These are phyloP conservation scores for Setophaga petechia DNA, from an alignment of 2,113 vertebrate species.

Conservation along the genomic window DNA sequence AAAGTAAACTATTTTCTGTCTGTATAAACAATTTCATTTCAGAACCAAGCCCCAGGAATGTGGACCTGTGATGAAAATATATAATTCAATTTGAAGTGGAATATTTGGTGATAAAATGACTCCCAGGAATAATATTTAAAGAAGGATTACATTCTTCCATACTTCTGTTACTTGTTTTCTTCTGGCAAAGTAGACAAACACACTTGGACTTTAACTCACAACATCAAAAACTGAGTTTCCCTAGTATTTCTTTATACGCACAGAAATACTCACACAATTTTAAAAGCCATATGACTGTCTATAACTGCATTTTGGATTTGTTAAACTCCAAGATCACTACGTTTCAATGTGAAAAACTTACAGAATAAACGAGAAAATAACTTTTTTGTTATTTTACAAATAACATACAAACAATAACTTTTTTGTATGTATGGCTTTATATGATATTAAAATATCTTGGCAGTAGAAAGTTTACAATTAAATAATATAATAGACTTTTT, in stretches of 20 bases:
- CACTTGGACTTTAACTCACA: conserved; percentile 12
- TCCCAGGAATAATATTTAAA: conserved; percentile 78
- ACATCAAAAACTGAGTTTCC: conserved; percentile 43
- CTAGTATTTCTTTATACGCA: conserved; percentile 29
- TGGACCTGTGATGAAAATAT: conserved; percentile 41
- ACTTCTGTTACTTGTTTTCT: conserved; percentile 60
- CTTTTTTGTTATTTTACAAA: background rate
- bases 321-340: background rate
- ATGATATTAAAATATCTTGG: background rate
- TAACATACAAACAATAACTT: background rate
- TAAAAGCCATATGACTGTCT: background rate
- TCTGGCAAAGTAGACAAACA: conserved; percentile 67
- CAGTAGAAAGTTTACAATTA: background rate
- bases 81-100: conserved; percentile 70
- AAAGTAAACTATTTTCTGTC: conserved; percentile 55
- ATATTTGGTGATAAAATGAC: conserved; percentile 69
- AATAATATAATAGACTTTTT: background rate
- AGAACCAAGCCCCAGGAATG: conserved; percentile 65
- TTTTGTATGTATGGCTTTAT: background rate
- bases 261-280: background rate
- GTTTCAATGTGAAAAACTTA: background rate
- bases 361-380: background rate
- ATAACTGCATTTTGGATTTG: conserved; percentile 1
- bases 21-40: conserved; percentile 58
- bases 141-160: conserved; percentile 68